phyloP scores from a whole-genome alignment of 2,888 invertebrate genomes.

The Eupithecia insigniata region DNA sequence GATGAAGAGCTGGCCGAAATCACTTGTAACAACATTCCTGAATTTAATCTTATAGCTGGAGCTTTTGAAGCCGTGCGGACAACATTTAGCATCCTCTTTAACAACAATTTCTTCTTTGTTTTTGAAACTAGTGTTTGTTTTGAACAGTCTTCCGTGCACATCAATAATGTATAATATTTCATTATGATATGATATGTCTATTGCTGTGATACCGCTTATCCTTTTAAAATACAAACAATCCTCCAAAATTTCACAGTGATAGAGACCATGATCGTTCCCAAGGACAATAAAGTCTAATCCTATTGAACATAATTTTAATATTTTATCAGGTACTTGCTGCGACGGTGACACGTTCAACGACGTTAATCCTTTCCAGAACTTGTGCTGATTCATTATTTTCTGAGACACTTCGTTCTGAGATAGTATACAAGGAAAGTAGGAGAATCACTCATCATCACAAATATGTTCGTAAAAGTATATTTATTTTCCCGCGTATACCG shows the following conservation, averaged over 20 bases:
- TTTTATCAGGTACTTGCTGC: conserved; percentile 77
- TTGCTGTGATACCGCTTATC: conserved; percentile 81
- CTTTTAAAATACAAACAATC: conserved; percentile 74
- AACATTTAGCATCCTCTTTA: conserved; percentile 86
- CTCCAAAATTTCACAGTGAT: conserved; percentile 70
- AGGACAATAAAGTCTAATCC: conserved; percentile 72
- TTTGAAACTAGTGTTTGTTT: conserved; percentile 82
- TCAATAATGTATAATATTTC: conserved; percentile 85
- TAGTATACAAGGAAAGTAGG: conserved; percentile 49
- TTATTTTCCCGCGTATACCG: conserved; percentile 25
- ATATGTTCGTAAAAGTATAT: conserved; percentile 38
- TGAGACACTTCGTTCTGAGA: conserved; percentile 51
- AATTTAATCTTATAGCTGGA: conserved; percentile 86
- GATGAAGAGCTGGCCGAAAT: conserved; percentile 86
- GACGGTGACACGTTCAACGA: conserved; percentile 64
- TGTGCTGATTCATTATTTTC: conserved; percentile 79
- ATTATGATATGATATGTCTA: conserved; percentile 86
- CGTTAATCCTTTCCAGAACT: conserved; percentile 78
- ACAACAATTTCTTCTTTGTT: conserved; percentile 85
- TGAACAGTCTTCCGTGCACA: conserved; percentile 85
- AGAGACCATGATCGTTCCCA: conserved; percentile 78
- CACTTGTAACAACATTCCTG: conserved; percentile 85
- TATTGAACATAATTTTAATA: conserved; percentile 75
- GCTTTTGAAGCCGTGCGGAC: conserved; percentile 87
- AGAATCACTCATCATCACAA: conserved; percentile 55